Conservation (phyloP, 2,113 vertebrate species). For the Zingel zingel region DNA sequence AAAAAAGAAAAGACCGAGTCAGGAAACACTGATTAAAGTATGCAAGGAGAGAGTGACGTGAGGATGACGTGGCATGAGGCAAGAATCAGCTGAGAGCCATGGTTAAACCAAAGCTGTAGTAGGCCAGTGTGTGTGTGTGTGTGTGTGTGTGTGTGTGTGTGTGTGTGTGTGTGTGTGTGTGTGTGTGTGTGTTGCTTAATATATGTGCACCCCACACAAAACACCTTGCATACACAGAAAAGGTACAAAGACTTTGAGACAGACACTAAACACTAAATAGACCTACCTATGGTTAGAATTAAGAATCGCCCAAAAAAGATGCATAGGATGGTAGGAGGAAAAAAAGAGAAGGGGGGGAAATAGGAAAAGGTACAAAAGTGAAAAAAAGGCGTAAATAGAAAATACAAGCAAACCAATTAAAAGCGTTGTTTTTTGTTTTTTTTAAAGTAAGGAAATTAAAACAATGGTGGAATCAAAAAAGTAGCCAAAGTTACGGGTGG, state of each 20-base stretch:
- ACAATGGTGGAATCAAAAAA: constrained; percentile 72
- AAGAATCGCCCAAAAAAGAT: constrained; percentile 81
- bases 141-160: constrained; percentile 46
- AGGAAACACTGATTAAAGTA: constrained; percentile 49
- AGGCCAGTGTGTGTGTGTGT: constrained; percentile 37
- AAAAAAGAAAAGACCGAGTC: constrained; percentile 1
- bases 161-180: constrained; percentile 36
- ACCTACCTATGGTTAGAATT: constrained; percentile 85
- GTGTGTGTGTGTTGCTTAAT: constrained; percentile 38
- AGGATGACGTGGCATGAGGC: constrained; percentile 70
- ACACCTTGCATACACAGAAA: constrained; percentile 64
- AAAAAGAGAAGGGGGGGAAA: constrained; percentile 70
- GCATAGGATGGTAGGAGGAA: constrained; percentile 75
- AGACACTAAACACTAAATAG: constrained; percentile 78
- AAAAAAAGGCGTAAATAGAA: constrained; percentile 73
- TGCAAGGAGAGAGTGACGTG: constrained; percentile 49
- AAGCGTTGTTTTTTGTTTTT: constrained; percentile 45
- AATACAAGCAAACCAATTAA: constrained; percentile 72
- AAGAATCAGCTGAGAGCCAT: constrained; percentile 68
- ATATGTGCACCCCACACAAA: constrained; percentile 59
- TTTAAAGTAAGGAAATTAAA: constrained; percentile 59
- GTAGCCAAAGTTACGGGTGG: constrained; percentile 77
- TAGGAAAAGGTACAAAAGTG: constrained; percentile 76
- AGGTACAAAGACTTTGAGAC: constrained; percentile 76
- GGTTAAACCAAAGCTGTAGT: constrained; percentile 47